These are phyloP conservation scores for Andrena fulva DNA, from an alignment of 2,888 invertebrate species.

Conservation along the genomic window DNA sequence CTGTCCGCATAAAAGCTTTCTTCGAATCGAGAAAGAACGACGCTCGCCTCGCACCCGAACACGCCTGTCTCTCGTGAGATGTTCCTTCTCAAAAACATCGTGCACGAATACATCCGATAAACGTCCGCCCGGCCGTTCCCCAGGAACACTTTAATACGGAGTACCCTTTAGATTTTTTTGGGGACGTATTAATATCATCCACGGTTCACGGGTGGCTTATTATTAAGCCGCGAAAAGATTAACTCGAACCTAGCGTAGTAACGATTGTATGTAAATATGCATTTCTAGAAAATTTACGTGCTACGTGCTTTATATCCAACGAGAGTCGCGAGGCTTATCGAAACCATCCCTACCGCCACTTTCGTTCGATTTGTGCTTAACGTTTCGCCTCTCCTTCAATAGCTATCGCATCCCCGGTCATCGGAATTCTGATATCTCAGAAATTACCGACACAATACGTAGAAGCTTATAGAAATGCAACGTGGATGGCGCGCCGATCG, in stretches of 20 bases:
- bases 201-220: slow-evolving; percentile 1
- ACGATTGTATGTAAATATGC: not conserved
- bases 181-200: not conserved
- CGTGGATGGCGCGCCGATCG: slow-evolving; percentile 63
- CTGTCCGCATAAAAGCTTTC: slow-evolving; percentile 41
- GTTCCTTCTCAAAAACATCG: slow-evolving; percentile 5
- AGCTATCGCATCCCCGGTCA: not conserved
- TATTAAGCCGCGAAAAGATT: not conserved
- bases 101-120: not conserved
- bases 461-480: slow-evolving; percentile 53
- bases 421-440: slow-evolving; percentile 1
- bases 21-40: slow-evolving; percentile 31
- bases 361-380: slow-evolving; percentile 10
- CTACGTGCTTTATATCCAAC: not conserved
- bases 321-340: not conserved
- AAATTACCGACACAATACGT: slow-evolving; percentile 67
- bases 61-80: not conserved
- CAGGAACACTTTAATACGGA: not conserved
- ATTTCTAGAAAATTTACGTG: not conserved
- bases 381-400: not conserved
- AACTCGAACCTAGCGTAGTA: not conserved
- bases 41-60: slow-evolving; percentile 20
- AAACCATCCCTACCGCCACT: not conserved
- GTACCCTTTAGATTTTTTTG: not conserved
- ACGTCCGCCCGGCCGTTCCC: not conserved